Conservation (phyloP, 2,797 vertebrate genomes). For the Acanthurus tractus region DNA sequence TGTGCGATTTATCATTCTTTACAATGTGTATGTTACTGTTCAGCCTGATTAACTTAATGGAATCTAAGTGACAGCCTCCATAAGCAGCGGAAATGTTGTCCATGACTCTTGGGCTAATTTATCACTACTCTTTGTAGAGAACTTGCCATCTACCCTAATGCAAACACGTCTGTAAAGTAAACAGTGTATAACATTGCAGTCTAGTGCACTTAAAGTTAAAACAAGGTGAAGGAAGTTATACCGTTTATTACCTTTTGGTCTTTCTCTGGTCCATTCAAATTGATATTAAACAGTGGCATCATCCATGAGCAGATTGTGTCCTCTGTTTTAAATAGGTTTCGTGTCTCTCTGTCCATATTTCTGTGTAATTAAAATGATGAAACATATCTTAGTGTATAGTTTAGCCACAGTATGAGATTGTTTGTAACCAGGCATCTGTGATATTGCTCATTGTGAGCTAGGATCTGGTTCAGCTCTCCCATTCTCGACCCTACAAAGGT, state of each 20-base stretch:
- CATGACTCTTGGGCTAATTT: conserved; percentile 71
- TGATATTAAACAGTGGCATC: conserved; percentile 33
- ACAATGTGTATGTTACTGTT: conserved; percentile 56
- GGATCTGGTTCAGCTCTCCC: no score
- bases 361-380: conserved; percentile 2
- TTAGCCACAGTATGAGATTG: no score
- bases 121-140: conserved; percentile 69
- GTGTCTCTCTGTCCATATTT: not conserved
- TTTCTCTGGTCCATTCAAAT: conserved; percentile 31
- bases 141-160: conserved; percentile 64
- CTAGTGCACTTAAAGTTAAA: conserved; percentile 59
- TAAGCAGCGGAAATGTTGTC: conserved; percentile 65
- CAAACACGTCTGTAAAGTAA: conserved; percentile 67
- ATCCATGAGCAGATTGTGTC: conserved; percentile 6
- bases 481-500: no score
- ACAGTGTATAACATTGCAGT: conserved; percentile 57
- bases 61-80: conserved; percentile 73
- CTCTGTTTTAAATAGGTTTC: not conserved
- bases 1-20: conserved; percentile 64
- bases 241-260: conserved; percentile 10
- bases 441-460: no score
- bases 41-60: conserved; percentile 82
- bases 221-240: conserved; percentile 46
- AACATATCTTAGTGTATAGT: no score
- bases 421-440: no score